Evolutionary conservation across 2,888 invertebrate genomes (phyloP).

Genomic region (Sinopyrophorus schimmeli): DNA sequence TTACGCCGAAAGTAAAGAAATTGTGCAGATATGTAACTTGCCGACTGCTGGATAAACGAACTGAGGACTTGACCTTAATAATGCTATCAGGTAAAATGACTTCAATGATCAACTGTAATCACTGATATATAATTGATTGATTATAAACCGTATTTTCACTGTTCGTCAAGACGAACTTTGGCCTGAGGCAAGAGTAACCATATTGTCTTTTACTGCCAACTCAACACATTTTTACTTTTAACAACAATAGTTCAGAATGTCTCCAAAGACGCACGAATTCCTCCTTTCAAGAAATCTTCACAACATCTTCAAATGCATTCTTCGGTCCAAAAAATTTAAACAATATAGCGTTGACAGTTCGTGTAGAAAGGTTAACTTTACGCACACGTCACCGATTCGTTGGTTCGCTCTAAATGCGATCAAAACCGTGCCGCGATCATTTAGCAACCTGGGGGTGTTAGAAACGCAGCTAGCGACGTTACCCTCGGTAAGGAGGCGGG

Average conservation of each 20-base stretch:
- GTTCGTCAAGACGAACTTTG: slow-evolving; percentile 51
- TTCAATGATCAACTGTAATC: slow-evolving; percentile 45
- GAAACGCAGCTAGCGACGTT: slow-evolving; percentile 27
- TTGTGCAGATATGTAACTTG: slow-evolving; percentile 56
- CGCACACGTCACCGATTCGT: slow-evolving; percentile 53
- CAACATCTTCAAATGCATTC: slow-evolving; percentile 49
- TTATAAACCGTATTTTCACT: slow-evolving; percentile 49
- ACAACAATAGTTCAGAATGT: slow-evolving; percentile 41
- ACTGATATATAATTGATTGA: slow-evolving; percentile 54
- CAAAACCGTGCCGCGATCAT: slow-evolving; percentile 29
- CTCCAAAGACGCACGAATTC: slow-evolving; percentile 45
- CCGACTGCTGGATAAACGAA: slow-evolving; percentile 54
- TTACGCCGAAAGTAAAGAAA: slow-evolving; percentile 47
- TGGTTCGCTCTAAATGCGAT: slow-evolving; percentile 35
- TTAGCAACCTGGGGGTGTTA: slow-evolving; percentile 29
- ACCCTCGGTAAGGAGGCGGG: slow-evolving; percentile 21
- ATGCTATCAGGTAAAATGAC: slow-evolving; percentile 50
- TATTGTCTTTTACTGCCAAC: slow-evolving; percentile 50
- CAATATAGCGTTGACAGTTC: slow-evolving; percentile 52
- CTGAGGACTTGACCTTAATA: slow-evolving; percentile 50
- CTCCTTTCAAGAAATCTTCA: slow-evolving; percentile 37
- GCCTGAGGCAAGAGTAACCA: slow-evolving; percentile 49
- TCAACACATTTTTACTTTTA: slow-evolving; percentile 46
- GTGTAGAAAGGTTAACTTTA: slow-evolving; percentile 38
- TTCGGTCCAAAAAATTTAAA: slow-evolving; percentile 38